Evolutionary conservation across 1,140 invertebrate species (phyloP).

Genomic region (Caenorhabditis briggsae): DNA sequence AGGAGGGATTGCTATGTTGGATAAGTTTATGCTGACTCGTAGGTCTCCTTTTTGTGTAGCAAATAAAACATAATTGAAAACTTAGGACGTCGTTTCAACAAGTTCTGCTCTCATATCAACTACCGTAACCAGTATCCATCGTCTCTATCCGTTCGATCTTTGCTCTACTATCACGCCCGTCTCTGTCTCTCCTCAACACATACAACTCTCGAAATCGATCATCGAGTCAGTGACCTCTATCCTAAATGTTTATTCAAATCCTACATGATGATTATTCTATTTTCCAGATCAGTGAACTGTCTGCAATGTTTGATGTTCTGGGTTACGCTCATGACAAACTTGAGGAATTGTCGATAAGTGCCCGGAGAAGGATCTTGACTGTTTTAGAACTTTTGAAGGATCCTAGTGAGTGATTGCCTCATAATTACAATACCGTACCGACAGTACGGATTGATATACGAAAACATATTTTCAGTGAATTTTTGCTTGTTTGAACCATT

Average conservation of each 20-base stretch:
- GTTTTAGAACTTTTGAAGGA: constrained; percentile 49
- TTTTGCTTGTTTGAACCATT: no score
- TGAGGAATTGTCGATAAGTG: constrained; percentile 52
- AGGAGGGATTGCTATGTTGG: constrained; percentile 48
- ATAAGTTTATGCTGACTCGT: constrained; percentile 51
- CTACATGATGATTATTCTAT: not conserved
- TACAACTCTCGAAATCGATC: constrained; percentile 45
- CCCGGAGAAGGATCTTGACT: constrained; percentile 46
- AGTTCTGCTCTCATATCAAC: constrained; percentile 33
- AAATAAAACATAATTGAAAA: not conserved
- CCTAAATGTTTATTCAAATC: not conserved
- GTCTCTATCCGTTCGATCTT: not conserved
- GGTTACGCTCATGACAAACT: constrained; percentile 45
- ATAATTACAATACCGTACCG: no score
- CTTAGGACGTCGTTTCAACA: constrained; percentile 43
- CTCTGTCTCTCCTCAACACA: constrained; percentile 26
- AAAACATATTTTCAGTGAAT: no score
- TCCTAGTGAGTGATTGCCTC: constrained; percentile 41
- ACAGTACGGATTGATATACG: no score
- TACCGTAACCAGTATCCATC: constrained; percentile 39
- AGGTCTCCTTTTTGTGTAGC: not conserved
- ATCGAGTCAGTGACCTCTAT: constrained; percentile 30
- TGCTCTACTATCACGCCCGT: constrained; percentile 46
- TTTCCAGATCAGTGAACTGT: constrained; percentile 47
- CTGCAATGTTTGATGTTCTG: constrained; percentile 37